Conservation (phyloP, 2,113 vertebrate genomes). For the Microtus oregoni region DNA sequence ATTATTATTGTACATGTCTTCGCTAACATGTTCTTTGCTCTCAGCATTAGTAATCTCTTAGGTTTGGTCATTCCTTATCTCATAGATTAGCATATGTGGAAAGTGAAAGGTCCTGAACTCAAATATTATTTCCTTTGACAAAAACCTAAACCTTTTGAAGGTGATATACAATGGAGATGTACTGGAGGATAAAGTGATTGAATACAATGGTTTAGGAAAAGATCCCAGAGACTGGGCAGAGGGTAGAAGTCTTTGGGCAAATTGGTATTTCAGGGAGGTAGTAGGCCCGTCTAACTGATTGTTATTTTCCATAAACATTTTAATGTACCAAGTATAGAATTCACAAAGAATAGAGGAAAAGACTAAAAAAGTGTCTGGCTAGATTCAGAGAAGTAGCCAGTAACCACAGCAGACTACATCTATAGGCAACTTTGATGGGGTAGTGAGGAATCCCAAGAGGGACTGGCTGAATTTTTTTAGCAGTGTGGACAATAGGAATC, state of each 20-base stretch:
- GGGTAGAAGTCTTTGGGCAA: not conserved
- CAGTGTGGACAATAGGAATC: not conserved
- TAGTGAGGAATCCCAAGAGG: not conserved
- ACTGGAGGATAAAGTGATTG: not conserved
- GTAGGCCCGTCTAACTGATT: not conserved
- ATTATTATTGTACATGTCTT: not conserved
- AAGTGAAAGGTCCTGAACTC: not conserved
- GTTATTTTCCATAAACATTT: not conserved
- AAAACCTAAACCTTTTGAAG: not conserved
- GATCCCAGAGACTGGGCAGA: not conserved
- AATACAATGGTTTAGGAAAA: not conserved
- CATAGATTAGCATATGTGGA: not conserved
- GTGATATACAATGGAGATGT: constrained; percentile 11
- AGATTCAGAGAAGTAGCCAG: not conserved
- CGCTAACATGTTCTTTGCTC: not conserved
- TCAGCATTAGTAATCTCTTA: not conserved
- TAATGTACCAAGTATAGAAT: not conserved
- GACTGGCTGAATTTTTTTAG: constrained; percentile 4
- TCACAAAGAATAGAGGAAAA: not conserved
- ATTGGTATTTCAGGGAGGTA: not conserved
- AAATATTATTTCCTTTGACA: constrained; percentile 7
- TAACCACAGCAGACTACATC: not conserved
- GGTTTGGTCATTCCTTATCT: not conserved
- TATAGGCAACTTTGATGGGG: not conserved
- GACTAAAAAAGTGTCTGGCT: not conserved